Percentiles rank a stretch among this genome's conserved stretches.
These are phyloP conservation scores for Apis cerana DNA, from an alignment of 1,140 invertebrate genomes.

Conservation along the genomic window DNA sequence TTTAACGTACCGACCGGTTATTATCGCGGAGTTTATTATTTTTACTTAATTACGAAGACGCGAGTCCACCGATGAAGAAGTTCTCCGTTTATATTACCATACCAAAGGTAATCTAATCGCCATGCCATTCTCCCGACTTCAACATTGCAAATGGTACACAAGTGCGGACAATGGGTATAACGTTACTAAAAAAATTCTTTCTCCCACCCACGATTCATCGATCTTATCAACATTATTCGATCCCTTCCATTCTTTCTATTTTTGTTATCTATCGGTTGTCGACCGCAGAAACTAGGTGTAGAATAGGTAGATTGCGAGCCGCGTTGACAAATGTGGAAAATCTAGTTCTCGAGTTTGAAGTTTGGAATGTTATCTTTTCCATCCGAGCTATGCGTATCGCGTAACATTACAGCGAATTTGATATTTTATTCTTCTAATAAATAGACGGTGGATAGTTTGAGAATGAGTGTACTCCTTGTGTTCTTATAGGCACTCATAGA, in stretches of 20 bases:
- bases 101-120: neutral
- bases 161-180: neutral
- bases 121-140: no score
- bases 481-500: no score
- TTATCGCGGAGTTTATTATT: neutral
- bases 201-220: neutral
- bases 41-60: neutral
- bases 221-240: neutral
- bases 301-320: neutral
- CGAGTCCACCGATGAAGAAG: neutral
- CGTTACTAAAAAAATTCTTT: slow-evolving; percentile 6
- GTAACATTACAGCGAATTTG: neutral
- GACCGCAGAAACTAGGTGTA: slow-evolving; percentile 32
- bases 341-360: neutral
- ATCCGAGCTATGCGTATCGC: neutral
- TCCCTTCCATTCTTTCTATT: neutral
- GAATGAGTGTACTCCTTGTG: neutral
- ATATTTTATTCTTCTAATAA: neutral
- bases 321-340: slow-evolving; percentile 14
- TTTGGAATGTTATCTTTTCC: slow-evolving; percentile 1
- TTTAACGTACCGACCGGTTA: neutral
- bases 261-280: neutral
- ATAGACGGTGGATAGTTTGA: neutral
- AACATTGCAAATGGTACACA: neutral
- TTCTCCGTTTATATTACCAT: neutral